Base-by-base conservation (phyloP, 2,113 vertebrate genomes). In the Morone chrysops region DNA sequence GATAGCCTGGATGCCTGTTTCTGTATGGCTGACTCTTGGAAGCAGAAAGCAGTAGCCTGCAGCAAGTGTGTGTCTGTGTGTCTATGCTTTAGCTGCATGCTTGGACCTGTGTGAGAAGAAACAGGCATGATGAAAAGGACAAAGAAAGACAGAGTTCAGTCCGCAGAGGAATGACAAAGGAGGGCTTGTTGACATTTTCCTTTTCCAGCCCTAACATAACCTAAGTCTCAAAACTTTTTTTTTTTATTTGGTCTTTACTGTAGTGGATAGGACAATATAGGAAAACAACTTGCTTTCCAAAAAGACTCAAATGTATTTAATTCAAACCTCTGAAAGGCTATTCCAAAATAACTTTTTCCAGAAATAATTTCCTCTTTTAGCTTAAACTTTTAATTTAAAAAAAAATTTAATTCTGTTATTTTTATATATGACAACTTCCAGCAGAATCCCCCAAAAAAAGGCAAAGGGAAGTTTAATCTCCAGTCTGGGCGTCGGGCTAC, bases 21-120 rank as follows among this genome's bases (percentile, higher is more conserved):
- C 45, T 88, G 82, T 90, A 62, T 31, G n/a, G 22, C 78, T 87
- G 78, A 67, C 75, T 90, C 14, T 12, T 40, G 40, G 51, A 80
- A 73, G 60, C 25, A 78, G 83, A 93, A 92, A 92, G 81, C 70
- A 73, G 76, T 90, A 90, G 92, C 90, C 89, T 76, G 54, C 75
- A 92, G 92, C 73, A 8, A 54, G 18, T 73, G 20, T 50, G 71
- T 66, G 48, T 77, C 40, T 69, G 25, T 14, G 63, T 75, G 53
- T 78, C 7, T 59, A 12, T 70, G 25, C 12, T 53, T 80, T 62
- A 71, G 47, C 63, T 85, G 80, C 91, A 87, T 86, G 93, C 86
- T 72, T 38, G n/a, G 70, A 88, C 93, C 74, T 93, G 92, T 78
- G 71, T 63, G 70, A 69, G 51, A 45, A 66, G 75, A 75, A 74